Evolutionary conservation across 2,888 invertebrate genomes (phyloP).

Genomic region (Drosophila histrio): DNA sequence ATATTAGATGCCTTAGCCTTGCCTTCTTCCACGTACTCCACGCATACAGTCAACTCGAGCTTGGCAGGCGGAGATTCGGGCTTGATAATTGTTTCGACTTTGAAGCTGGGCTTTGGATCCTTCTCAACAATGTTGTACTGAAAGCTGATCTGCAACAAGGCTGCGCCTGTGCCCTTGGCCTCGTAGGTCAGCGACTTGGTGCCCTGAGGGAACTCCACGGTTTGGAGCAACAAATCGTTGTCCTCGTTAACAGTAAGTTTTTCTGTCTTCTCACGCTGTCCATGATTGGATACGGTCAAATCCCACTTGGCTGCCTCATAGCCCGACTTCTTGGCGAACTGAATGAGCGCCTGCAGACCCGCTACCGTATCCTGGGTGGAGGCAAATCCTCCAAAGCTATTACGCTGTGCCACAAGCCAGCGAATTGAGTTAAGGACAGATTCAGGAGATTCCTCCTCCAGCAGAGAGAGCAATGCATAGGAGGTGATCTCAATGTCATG

Average conservation of each 20-base stretch:
- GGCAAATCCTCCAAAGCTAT: conserved; percentile 89
- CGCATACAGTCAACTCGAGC: conserved; percentile 92
- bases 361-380: conserved; percentile 92
- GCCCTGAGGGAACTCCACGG: conserved; percentile 85
- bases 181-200: conserved; percentile 89
- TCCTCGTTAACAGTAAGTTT: conserved; percentile 89
- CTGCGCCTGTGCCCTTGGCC: conserved; percentile 92
- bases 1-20: conserved; percentile 89
- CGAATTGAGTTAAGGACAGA: conserved; percentile 86
- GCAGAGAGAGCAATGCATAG: conserved; percentile 78
- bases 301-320: conserved; percentile 85
- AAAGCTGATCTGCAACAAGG: conserved; percentile 91
- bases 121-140: conserved; percentile 94
- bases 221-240: conserved; percentile 92
- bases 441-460: conserved; percentile 71
- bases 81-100: conserved; percentile 92
- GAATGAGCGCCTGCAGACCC: conserved; percentile 88
- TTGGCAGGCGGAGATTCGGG: conserved; percentile 90
- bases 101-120: conserved; percentile 94
- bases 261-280: conserved; percentile 80
- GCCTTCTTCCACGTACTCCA: conserved; percentile 86
- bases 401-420: conserved; percentile 90
- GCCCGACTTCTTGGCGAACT: conserved; percentile 84
- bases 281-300: conserved; percentile 86
- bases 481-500: conserved; percentile 80